Conservation (phyloP, 2,113 vertebrate species). For the Dolichallabes microphthalmus region DNA sequence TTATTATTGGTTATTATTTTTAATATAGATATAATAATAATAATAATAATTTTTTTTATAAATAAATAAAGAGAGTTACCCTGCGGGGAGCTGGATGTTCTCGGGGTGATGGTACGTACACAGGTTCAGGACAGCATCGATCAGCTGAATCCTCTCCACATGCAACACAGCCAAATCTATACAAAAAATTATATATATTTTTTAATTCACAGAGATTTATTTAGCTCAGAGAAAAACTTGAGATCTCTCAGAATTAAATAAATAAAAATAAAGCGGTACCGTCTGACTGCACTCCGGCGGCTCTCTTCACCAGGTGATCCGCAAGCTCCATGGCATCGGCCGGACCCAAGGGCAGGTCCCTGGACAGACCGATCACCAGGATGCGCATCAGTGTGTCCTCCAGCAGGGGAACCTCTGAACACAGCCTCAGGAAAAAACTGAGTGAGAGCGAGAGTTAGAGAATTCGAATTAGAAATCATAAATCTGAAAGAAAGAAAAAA, state of each 20-base stretch:
- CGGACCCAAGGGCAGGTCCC: slow-evolving; percentile 90
- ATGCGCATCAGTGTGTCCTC: slow-evolving; percentile 97
- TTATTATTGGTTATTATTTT: neutral
- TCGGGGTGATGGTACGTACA: slow-evolving; percentile 98
- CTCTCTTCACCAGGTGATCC: slow-evolving; percentile 94
- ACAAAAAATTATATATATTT: slow-evolving; percentile 51
- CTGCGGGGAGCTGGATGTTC: slow-evolving; percentile 94
- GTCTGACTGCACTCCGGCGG: slow-evolving; percentile 89
- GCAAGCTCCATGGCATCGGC: slow-evolving; percentile 97
- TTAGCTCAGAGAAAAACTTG: neutral
- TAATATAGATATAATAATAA: too few species aligned
- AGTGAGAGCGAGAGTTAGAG: neutral
- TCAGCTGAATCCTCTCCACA: slow-evolving; percentile 92
- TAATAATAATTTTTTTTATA: neutral
- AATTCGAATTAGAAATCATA: too few species aligned
- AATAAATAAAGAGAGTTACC: slow-evolving; percentile 69
- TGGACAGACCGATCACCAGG: slow-evolving; percentile 90
- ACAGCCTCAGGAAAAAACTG: slow-evolving; percentile 97
- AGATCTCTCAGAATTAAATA: neutral
- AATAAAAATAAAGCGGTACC: slow-evolving; percentile 64
- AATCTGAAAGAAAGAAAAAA: too few species aligned
- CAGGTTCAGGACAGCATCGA: slow-evolving; percentile 93
- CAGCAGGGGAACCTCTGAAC: slow-evolving; percentile 94
- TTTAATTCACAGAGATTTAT: too few species aligned
- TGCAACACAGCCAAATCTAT: slow-evolving; percentile 91